Conservation (phyloP, 2,113 vertebrate genomes). For the Edolisoma coerulescens region DNA sequence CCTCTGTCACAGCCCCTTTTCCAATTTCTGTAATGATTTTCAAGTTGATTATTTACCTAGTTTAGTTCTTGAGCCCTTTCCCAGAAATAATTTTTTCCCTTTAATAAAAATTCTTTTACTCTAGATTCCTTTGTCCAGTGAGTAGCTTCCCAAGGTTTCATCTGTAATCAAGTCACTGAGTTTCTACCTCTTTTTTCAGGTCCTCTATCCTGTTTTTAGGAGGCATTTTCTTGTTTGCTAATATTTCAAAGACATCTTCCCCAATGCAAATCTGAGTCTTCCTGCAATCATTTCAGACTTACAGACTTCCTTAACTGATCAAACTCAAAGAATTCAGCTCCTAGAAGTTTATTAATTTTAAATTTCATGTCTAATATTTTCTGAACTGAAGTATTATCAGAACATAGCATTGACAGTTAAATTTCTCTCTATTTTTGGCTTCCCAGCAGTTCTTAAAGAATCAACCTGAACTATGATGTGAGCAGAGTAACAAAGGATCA, state of each 20-base stretch:
- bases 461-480: not conserved
- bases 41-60: not conserved
- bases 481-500: not conserved
- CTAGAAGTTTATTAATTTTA: not conserved
- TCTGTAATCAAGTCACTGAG: not conserved
- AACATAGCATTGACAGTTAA: not conserved
- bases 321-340: not conserved
- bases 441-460: not conserved
- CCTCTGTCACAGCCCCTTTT: not conserved
- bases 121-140: not conserved
- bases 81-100: not conserved
- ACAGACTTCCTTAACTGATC: not conserved
- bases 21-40: not conserved
- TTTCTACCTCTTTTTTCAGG: not conserved
- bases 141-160: not conserved
- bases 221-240: not conserved
- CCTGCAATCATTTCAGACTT: not conserved
- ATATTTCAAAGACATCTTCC: not conserved
- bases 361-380: not conserved
- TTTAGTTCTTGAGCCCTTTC: not conserved
- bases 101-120: not conserved
- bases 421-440: not conserved
- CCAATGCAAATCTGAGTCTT: not conserved
- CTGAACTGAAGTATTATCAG: not conserved
- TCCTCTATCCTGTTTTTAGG: not conserved